Evolutionary conservation across 2,888 invertebrate species (phyloP), one percentile per base, ranked within the genome.

Genomic region (Amphipyra tragopoginis): DNA sequence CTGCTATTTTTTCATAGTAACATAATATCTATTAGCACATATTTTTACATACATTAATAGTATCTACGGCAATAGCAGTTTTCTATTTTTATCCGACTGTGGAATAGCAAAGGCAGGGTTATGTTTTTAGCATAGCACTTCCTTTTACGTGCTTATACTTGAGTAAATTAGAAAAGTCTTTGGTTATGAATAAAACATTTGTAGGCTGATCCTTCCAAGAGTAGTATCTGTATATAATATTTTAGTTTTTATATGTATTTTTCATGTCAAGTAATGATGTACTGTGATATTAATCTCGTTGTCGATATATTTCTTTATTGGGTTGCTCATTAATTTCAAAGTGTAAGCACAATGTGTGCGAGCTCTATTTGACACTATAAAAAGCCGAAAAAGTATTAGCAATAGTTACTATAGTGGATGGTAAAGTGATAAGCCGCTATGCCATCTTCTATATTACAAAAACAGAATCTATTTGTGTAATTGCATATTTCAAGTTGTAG

Each of bases 21-120:
- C 50, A 29, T 43, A 58, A 58, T 55, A 63, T 53, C 43, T 48
- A 44, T 60, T 60, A 54, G 33, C n/a, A 39, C 38, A 61, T 44
- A 34, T 39, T 49, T 52, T 53, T 48, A n/a, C 48, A 53, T 60
- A 53, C 33, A 42, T 48, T 59, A 33, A 34, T 34, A 14, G 5
- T 10, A 44, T 51, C 8, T 47, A 42, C 34, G 15, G 9, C 10
- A 44, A 13, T 38, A 29, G 14, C 36, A 26, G 34, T 44, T 29
- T 29, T 26, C 36, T 39, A 50, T 44, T 44, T 50, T 57, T 43
- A 54, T 36, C 36, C 21, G 21, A 21, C 21, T 21, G 21, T 3
- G 21, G 2, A 3, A 21, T 21, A 21, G 21, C 3, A 21, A 21
- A 21, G 21, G 21, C 21, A 21, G 21, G 21, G 21, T 21, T 21